These are phyloP conservation scores for Agrypnia vestita DNA, from an alignment of 1,140 invertebrate genomes.

Conservation along the genomic window DNA sequence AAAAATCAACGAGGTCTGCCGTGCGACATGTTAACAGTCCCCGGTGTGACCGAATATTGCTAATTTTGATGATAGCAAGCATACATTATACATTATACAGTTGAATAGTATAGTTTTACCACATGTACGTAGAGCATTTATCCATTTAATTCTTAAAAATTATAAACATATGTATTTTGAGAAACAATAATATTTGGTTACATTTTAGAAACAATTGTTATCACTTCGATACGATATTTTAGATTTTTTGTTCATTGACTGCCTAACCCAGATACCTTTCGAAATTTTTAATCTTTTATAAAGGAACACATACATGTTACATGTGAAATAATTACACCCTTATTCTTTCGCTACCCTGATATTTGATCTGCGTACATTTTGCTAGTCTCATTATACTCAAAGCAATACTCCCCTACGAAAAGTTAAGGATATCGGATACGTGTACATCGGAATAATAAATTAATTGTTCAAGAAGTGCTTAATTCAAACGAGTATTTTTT, in stretches of 20 bases:
- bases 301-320: not conserved
- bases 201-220: not conserved
- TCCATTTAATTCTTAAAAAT: too few species aligned
- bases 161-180: too few species aligned
- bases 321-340: slow-evolving; percentile 48
- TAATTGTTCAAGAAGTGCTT: not conserved
- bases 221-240: too few species aligned
- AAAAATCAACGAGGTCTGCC: too few species aligned
- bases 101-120: too few species aligned
- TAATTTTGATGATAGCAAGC: too few species aligned
- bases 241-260: too few species aligned
- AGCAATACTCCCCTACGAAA: slow-evolving; percentile 11
- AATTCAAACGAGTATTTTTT: not conserved
- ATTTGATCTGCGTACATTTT: slow-evolving; percentile 42
- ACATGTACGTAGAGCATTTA: too few species aligned
- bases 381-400: slow-evolving; percentile 27
- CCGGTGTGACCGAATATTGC: too few species aligned
- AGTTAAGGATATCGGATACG: slow-evolving; percentile 23
- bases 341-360: slow-evolving; percentile 40
- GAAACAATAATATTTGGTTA: too few species aligned
- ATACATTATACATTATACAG: too few species aligned
- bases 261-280: not conserved
- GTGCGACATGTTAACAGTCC: too few species aligned
- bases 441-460: not conserved
- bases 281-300: not conserved